Evolutionary conservation across 37 sponge, comb jelly and placozoan species (phyloP), one percentile per base, ranked within the genome.

Genomic region (Geodia barretti): DNA sequence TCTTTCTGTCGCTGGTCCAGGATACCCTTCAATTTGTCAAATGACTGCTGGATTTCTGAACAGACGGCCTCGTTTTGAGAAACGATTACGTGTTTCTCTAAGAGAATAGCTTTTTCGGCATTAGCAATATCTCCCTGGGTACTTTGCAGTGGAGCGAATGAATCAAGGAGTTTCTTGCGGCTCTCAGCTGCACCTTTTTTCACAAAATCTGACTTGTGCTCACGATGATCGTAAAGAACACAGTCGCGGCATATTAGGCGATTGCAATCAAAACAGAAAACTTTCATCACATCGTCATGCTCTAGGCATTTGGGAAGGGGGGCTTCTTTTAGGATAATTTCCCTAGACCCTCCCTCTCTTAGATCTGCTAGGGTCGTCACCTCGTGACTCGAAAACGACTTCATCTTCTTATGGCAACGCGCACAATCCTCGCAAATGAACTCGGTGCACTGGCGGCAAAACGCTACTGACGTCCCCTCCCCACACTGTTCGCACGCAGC

Each of bases 211-310:
- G 19, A 9, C 7, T 79, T 67, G 54, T 79, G 79, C 1, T 42
- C 65, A 29, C 24, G 21, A 39, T 79, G 79, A 3, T 79, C 58
- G 7, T 30, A 64, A 4, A 66, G 8, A 11, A 31, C 67, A 41
- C 68, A 66, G 78, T 77, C 65, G 11, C 65, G 78, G 36, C 78
- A 79, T 7, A 68, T 47, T 4, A 79, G 60, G 20, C 58, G 8
- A 58, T 34, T 80, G 72, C 81, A 80, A 25, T 80, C 81, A 70
- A 71, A 80, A 31, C 81, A 80, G 61, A 39, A 80, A 1, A 70
- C 59, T n/a, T 69, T 59, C 81, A 80, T 68, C 11, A 20, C 62
- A 24, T 70, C 62, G 1, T 80, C 62, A 58, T 80, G 81, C 2
- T n/a, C 25, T 34, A 4, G 25, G 33, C 72, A 70, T 21, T 26